phyloP scores from a whole-genome alignment of 1,140 invertebrate species.

The Eubasilissa regina region DNA sequence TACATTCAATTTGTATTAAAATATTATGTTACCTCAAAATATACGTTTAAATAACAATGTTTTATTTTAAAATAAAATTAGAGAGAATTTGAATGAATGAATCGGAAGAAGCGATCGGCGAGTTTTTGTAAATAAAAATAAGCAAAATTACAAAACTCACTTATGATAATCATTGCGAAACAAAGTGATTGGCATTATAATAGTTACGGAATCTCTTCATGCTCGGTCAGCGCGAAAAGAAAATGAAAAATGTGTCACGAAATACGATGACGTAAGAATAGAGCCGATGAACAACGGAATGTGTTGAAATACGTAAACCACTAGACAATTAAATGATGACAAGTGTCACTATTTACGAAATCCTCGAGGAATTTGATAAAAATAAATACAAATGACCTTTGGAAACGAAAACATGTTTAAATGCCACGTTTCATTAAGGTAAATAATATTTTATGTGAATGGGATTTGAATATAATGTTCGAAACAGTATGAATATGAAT shows the following conservation, averaged over 20 bases:
- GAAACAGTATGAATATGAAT: too few relatives aligned
- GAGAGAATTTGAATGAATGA: too few relatives aligned
- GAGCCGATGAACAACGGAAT: constrained; percentile 29
- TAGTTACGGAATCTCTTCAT: constrained; percentile 48
- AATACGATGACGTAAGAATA: constrained; percentile 11
- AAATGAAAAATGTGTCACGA: constrained; percentile 42
- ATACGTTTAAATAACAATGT: too few relatives aligned
- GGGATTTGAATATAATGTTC: too few relatives aligned
- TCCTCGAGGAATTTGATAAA: not conserved
- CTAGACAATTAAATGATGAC: constrained; percentile 9
- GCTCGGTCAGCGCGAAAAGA: constrained; percentile 39
- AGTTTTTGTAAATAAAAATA: not conserved
- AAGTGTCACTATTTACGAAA: constrained; percentile 20
- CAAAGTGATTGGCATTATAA: constrained; percentile 23
- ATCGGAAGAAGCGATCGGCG: too few relatives aligned
- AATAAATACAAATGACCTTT: not conserved
- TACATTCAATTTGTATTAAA: too few relatives aligned
- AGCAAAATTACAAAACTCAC: not conserved
- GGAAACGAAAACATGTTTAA: not conserved
- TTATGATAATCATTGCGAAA: constrained; percentile 4
- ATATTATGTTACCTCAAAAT: too few relatives aligned
- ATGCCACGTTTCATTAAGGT: too few relatives aligned
- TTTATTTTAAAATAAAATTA: too few relatives aligned
- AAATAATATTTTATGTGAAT: too few relatives aligned
- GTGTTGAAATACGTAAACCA: constrained; percentile 1